Evolutionary conservation across 2,888 invertebrate genomes (phyloP), one percentile per base, ranked within the genome.

Genomic region (Quadroppia sp.): DNA sequence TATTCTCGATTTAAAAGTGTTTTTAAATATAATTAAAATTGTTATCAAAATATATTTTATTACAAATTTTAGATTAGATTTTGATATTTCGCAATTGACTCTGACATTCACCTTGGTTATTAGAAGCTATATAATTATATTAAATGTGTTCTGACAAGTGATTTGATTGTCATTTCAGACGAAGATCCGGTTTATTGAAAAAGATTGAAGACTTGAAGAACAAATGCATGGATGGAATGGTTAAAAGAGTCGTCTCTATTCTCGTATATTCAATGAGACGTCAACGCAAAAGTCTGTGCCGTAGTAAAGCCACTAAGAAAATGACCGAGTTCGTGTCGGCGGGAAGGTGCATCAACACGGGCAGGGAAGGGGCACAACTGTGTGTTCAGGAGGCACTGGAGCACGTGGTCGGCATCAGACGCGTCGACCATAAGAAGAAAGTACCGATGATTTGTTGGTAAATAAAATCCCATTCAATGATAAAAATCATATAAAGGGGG

Each of bases 181-280:
- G 64, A 20, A 30, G 70, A 59, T 40, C 20, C 0, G 28, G 36
- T 28, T 13, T 74, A 11, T 13, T 74, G 7, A 28, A 40, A 7
- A 70, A 48, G 25, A 20, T 74, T 11, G 74, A 74, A 70, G 50
- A 53, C 17, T 36, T 70, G 30, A 74, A 74, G 32, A 74, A 28
- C 11, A 2, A 25, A 28, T 74, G 74, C 45, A 45, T 74, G 70
- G 69, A 74, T 69, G 48, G 50, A n/a, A 6, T 32, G 25, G 15
- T 53, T 6, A 74, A 70, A n/a, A 20, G 45, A n/a, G 36, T 70
- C n/a, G 53, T 71, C 17, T 2, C 74, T 1, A 45, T 74, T 4
- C 17, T 74, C 0, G 53, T 74, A 3, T 74, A 74, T 30, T 74
- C 74, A 4, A 74, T 70, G 4, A 53, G 42, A 56, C 17, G 28